Base-by-base conservation (phyloP, 2,113 vertebrate genomes). In the Pollimyrus isidori region DNA sequence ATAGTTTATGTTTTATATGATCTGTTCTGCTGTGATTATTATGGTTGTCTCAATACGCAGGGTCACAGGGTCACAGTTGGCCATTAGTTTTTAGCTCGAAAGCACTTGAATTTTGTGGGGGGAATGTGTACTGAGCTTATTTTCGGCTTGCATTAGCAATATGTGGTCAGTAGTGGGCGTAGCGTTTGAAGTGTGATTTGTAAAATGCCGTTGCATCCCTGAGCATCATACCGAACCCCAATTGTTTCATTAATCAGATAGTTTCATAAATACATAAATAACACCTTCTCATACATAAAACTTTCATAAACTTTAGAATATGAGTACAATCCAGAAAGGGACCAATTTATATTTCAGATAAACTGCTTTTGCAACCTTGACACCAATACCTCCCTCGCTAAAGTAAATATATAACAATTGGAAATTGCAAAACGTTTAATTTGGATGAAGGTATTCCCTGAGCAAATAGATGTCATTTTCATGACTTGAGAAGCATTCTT, bases 401-500 rank as follows among this genome's bases (percentile, higher is more conserved):
- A 86, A 86, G 46, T 26, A 62, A 65, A 65, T 87, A 87, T 62
- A 65, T 65, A 62, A 42, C 82, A 87, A 65, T 13, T 65, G 35
- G 6, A n/a, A 56, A 52, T 53, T 87, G 56, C 42, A 9, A 65
- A 87, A 46, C 35, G 86, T 39, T 50, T 87, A 87, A 87, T 11
- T 15, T 23, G 56, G 30, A 23, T 65, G 56, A 87, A 65, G 35
- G 13, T 42, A n/a, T 87, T 9, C 39, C 9, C 35, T 45, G 53
- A 62, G 56, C 87, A 87, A 87, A 87, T 15, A 87, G 39, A 87
- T 10, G 39, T 42, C 30, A 87, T 45, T 87, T 65, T 65, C 23
- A 23, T 13, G 21, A 87, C 3, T 30, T 42, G 46, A 62, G 35
- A 58, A 62, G 10, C 17, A 35, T 19, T 23, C n/a, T 45, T 62